Base-by-base conservation (phyloP, 1,140 invertebrate genomes). In the Aleiodes sp. region DNA sequence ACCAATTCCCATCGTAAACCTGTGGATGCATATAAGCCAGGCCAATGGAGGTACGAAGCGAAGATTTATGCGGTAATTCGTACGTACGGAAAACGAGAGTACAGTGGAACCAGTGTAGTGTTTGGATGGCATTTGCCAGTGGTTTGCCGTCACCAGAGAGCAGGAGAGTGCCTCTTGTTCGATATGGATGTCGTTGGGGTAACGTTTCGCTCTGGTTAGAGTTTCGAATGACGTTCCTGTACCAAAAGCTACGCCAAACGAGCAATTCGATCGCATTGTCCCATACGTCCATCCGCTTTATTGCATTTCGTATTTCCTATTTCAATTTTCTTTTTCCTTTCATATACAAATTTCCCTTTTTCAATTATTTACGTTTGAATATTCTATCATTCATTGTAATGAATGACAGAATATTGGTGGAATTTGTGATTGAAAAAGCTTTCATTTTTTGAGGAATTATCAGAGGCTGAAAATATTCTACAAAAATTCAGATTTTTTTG, bases 11-110 rank as follows among this genome's bases (percentile, higher is more conserved):
- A 16, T 52, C 46, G 46, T 52, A 52, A 43, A 52, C 46, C 21
- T 24, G 46, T 52, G 46, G 26, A 52, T 52, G 46, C 46, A 24
- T 24, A 24, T 52, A 52, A 52, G 21, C 46, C 46, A 6, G 46
- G 46, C 46, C 46, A 52, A 52, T 52, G 46, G 10, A 52, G 46
- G 46, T 10, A 1, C 46, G 8, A 9, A 12, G 46, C 26, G 21
- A 52, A 52, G 46, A 52, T 52, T 52, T 52, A 52, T 52, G 46
- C 46, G 46, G 46, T 52, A 52, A 52, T 52, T 52, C 46, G 46
- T 24, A 52, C 46, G 46, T 52, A n/a, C n/a, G n/a, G 46, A 21
- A 52, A 24, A 52, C 16, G 46, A 52, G 14, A 16, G n/a, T 2
- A 43, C n/a, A n/a, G n/a, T n/a, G n/a, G 39, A 16, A 8, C 39